These are phyloP conservation scores for Loripinus fragilis DNA, from an alignment of 2,888 invertebrate genomes.

Conservation along the genomic window DNA sequence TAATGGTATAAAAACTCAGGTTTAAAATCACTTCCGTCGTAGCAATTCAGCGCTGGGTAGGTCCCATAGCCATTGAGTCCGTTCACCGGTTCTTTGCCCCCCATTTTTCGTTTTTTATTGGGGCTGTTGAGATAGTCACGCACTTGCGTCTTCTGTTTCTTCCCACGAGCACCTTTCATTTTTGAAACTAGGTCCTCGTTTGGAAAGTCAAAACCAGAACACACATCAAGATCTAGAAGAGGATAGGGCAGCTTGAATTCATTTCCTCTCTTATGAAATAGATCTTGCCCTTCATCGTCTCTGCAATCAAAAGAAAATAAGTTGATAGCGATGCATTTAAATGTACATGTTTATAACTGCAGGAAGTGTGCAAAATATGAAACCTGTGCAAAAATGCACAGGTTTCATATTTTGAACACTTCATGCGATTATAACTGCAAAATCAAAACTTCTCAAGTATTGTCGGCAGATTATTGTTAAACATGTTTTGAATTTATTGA, in stretches of 20 bases:
- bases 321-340: too few relatives aligned
- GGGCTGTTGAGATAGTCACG: slow-evolving; percentile 94
- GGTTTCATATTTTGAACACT: too few relatives aligned
- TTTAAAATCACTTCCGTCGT: slow-evolving; percentile 77
- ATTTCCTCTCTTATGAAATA: slow-evolving; percentile 98
- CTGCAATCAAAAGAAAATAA: too few relatives aligned
- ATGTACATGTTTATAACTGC: too few relatives aligned
- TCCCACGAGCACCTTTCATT: slow-evolving; percentile 84
- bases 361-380: too few relatives aligned
- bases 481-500: too few relatives aligned
- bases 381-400: too few relatives aligned
- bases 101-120: slow-evolving; percentile 86
- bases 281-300: slow-evolving; percentile 99
- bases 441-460: too few relatives aligned
- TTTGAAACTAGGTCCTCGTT: slow-evolving; percentile 78
- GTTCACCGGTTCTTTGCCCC: slow-evolving; percentile 65
- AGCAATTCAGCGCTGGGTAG: slow-evolving; percentile 74
- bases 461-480: too few relatives aligned
- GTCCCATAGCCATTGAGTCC: slow-evolving; percentile 76
- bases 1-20: slow-evolving; percentile 79
- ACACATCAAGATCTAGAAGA: slow-evolving; percentile 85
- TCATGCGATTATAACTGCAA: too few relatives aligned
- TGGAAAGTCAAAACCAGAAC: slow-evolving; percentile 78
- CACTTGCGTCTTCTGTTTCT: slow-evolving; percentile 96
- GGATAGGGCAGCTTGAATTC: slow-evolving; percentile 99